phyloP scores from a whole-genome alignment of 2,797 vertebrate species.

The Tokudaia muenninki region DNA sequence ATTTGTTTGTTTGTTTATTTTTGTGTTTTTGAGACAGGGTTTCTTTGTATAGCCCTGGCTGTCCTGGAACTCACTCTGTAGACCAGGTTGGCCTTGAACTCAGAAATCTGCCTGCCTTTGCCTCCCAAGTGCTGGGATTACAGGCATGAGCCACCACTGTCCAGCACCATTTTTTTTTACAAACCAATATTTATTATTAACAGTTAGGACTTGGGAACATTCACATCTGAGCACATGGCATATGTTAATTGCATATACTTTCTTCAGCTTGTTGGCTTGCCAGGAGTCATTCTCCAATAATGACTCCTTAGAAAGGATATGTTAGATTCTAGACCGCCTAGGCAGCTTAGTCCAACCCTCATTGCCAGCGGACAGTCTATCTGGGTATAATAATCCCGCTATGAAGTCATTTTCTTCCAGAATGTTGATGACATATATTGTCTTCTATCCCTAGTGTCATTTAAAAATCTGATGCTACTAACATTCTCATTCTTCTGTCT shows the following conservation, averaged over 20 bases:
- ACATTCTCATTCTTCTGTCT: neutral
- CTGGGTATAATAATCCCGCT: neutral
- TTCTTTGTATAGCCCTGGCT: too few species aligned
- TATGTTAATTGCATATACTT: neutral
- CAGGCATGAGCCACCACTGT: too few species aligned
- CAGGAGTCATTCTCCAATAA: neutral
- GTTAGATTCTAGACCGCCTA: neutral
- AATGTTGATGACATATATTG: neutral
- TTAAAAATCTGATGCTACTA: neutral
- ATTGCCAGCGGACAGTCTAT: neutral
- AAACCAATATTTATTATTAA: neutral
- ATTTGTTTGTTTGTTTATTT: neutral
- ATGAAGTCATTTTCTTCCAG: neutral
- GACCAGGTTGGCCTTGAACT: too few species aligned
- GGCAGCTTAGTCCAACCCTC: neutral
- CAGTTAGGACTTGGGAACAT: neutral
- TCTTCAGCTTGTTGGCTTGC: constrained; percentile 32
- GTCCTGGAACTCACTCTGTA: too few species aligned
- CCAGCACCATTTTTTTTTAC: neutral
- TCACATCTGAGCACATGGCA: neutral
- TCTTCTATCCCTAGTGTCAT: neutral
- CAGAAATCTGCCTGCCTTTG: too few species aligned
- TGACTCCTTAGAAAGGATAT: neutral
- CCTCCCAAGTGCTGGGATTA: too few species aligned
- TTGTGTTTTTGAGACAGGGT: too few species aligned